Evolutionary conservation across 2,113 vertebrate species (phyloP).

Genomic region (Oophaga pumilio): DNA sequence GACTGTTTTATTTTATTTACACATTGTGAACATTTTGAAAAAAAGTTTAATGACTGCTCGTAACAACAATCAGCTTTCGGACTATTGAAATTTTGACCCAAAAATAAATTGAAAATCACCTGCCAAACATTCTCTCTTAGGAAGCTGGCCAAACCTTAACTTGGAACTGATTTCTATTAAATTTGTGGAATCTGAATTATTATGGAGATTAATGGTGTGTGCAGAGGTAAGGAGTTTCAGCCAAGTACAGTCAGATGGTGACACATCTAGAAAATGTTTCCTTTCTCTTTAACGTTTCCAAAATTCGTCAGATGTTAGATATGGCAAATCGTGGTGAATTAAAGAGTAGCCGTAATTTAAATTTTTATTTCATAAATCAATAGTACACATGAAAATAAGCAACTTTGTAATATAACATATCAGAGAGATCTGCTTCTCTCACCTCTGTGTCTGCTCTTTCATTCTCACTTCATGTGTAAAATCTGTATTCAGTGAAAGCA

Average conservation of each 20-base stretch:
- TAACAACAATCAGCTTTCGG: neutral
- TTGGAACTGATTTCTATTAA: neutral
- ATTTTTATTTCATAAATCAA: no score
- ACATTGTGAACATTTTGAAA: neutral
- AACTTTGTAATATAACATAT: no score
- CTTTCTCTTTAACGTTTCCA: neutral
- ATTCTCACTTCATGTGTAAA: no score
- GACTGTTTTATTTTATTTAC: no score
- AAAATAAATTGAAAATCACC: neutral
- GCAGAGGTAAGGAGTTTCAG: neutral
- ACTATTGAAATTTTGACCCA: neutral
- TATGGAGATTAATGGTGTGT: neutral
- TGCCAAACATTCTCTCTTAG: slow-evolving; percentile 5
- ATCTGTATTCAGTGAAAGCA: no score
- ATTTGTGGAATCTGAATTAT: neutral
- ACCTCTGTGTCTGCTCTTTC: no score
- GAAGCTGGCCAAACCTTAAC: neutral
- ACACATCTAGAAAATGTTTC: neutral
- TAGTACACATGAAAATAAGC: no score
- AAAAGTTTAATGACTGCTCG: neutral
- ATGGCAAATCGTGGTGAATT: no score
- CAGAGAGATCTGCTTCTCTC: no score
- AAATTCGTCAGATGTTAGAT: neutral
- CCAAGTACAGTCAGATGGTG: neutral
- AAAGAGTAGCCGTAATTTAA: no score